These are phyloP conservation scores for Gorsachius magnificus DNA, from an alignment of 2,797 vertebrate genomes.

Conservation along the genomic window DNA sequence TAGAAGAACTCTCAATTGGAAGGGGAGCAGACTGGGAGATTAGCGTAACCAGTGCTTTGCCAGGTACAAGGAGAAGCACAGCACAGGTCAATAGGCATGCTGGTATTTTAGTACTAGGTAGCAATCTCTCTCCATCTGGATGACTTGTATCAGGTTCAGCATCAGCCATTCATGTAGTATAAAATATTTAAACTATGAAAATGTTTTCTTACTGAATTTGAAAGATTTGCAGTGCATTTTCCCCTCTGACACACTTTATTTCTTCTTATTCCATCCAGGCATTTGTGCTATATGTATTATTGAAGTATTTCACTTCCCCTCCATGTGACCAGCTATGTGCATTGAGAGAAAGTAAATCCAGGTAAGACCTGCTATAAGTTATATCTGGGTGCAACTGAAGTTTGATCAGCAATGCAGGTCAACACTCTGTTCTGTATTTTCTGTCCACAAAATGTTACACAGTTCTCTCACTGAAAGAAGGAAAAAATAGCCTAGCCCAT, in stretches of 20 bases:
- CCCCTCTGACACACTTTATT: background rate
- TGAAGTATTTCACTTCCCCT: background rate
- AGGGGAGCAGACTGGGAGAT: background rate
- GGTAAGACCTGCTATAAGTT: constrained; percentile 23
- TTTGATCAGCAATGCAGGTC: constrained; percentile 33
- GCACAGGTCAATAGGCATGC: background rate
- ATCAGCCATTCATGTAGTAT: background rate
- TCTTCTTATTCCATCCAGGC: background rate
- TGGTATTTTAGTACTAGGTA: background rate
- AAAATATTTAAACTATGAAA: background rate
- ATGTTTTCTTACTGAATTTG: background rate
- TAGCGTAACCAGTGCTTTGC: background rate
- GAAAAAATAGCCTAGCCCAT: background rate
- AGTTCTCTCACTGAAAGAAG: background rate
- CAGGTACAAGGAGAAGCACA: background rate
- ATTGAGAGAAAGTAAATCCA: constrained; percentile 16
- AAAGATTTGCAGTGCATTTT: background rate
- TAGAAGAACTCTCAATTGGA: background rate
- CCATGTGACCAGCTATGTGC: background rate
- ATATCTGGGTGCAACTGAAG: constrained; percentile 1
- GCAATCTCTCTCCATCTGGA: background rate
- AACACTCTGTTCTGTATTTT: background rate
- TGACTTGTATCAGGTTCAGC: background rate
- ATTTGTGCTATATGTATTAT: background rate
- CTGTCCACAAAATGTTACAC: constrained; percentile 2